Base-by-base conservation (phyloP, 1,140 invertebrate species). In the Drosophila murphyi region DNA sequence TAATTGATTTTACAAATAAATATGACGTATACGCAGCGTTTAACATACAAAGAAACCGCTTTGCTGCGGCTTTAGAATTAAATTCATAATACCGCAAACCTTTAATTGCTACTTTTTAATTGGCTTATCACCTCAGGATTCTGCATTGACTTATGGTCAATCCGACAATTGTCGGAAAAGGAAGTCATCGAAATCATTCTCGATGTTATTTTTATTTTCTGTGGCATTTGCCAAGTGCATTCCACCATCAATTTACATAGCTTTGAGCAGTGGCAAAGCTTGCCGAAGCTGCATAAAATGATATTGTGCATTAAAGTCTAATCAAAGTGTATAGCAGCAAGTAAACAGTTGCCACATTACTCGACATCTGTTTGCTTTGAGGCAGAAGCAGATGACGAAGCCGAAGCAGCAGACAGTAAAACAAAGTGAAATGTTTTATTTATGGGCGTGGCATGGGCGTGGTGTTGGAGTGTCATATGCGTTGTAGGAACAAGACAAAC, bases 381-480 rank as follows among this genome's bases (percentile, higher is more conserved):
- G 80, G 68, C 78, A 72, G 50, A 72, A 72, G 52, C 68, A 81
- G 60, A 45, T 37, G 34, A 47, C 35, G 51, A 41, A 71, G 12
- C 12, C 12, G 48, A 35, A 60, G 37, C 47, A 61, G 56, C 54
- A 68, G 82, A 72, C 76, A 75, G 70, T 71, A 85, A 85, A 88
- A 83, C 85, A 89, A 89, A 88, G 85, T 89, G 86, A 85, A 89
- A 88, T 88, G 74, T 88, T 89, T 88, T 88, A 88, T 88, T 88
- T 88, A 88, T 89, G 77, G 77, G 79, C 75, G 80, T 82, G 51
- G 29, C 71, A 45, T 56, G 76, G 64, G 71, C 68, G 75, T 82
- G 85, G 73, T 63, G 56, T 48, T 60, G 7, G 62, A 78, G 85
- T 85, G 85, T 89, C 85, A 88, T 88, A 88, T 88, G 85, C 85